Conservation (phyloP, 2,888 invertebrate genomes). For the Cataglyphis cursor region DNA sequence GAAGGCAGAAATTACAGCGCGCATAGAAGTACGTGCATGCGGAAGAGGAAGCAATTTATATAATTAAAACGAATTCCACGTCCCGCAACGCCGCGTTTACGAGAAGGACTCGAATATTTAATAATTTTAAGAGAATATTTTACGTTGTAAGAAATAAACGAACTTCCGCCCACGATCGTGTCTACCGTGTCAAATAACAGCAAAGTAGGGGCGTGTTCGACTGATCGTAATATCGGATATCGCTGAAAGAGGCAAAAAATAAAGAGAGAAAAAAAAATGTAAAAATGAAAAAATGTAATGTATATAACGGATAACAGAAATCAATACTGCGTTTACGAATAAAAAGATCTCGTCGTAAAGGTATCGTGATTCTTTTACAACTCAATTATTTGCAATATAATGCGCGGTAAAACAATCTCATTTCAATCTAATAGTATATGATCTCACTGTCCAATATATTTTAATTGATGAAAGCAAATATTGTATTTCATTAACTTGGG, state of each 20-base stretch:
- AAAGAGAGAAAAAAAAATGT: neutral
- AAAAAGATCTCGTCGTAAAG: neutral
- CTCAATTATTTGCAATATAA: slow-evolving; percentile 1
- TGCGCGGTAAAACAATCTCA: neutral
- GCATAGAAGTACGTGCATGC: slow-evolving; percentile 18
- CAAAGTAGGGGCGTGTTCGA: neutral
- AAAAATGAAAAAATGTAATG: neutral
- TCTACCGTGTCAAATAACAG: neutral
- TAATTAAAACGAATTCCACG: slow-evolving; percentile 64
- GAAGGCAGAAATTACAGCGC: slow-evolving; percentile 51
- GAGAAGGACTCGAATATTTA: slow-evolving; percentile 62
- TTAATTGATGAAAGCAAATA: neutral
- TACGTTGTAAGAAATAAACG: neutral
- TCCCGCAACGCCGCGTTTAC: slow-evolving; percentile 38
- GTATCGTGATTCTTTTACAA: neutral
- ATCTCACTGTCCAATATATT: neutral
- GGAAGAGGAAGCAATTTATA: slow-evolving; percentile 64
- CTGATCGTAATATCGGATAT: slow-evolving; percentile 13
- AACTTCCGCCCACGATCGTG: slow-evolving; percentile 7
- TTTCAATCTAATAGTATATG: neutral
- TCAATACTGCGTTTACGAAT: neutral
- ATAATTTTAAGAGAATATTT: slow-evolving; percentile 20
- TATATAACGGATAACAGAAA: neutral
- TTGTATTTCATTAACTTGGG: neutral
- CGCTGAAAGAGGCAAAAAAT: neutral